Base-by-base conservation (phyloP, 2,888 invertebrate species). In the Mythimna loreyi region DNA sequence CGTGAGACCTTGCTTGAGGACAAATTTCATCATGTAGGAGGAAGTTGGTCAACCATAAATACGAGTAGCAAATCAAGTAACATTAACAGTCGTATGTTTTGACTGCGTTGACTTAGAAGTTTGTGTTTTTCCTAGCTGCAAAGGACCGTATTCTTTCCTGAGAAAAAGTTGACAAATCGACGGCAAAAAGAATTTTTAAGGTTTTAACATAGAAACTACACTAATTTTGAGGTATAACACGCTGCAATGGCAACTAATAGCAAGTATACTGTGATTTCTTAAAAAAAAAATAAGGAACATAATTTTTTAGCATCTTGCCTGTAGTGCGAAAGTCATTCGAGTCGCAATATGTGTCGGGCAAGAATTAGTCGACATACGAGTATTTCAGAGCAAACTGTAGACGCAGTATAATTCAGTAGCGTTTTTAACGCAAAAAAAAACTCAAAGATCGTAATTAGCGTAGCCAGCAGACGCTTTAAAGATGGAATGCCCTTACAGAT, bases 391-490 rank as follows among this genome's bases (percentile, higher is more conserved):
- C 45, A 61, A 62, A 62, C 56, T 67, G 23, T 40, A 70, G 13
- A 71, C 67, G 45, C 53, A 58, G 55, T 67, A 82, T 81, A 82
- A 75, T 73, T 82, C 80, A 80, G 70, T 67, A 36, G 70, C 72
- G 83, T 78, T 78, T 85, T 82, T 82, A 83, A 79, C 50, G 58
- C 80, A 50, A 85, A 85, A 87, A 86, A 87, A 81, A 86, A 85
- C 85, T 68, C 67, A 58, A 77, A 78, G 81, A 76, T 85, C 85
- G 86, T 83, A 88, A 90, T 90, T 89, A 89, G 87, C 86, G 76
- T 77, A 83, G 84, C 78, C 77, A 79, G 78, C 85, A 87, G 86
- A 87, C 85, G 84, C 82, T 84, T 78, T 84, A 80, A 83, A 81
- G 72, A 78, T 82, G 78, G 74, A 75, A 83, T 87, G 77, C 71